Evolutionary conservation across 2,113 vertebrate species (phyloP).

Genomic region (Gymnogyps californianus): DNA sequence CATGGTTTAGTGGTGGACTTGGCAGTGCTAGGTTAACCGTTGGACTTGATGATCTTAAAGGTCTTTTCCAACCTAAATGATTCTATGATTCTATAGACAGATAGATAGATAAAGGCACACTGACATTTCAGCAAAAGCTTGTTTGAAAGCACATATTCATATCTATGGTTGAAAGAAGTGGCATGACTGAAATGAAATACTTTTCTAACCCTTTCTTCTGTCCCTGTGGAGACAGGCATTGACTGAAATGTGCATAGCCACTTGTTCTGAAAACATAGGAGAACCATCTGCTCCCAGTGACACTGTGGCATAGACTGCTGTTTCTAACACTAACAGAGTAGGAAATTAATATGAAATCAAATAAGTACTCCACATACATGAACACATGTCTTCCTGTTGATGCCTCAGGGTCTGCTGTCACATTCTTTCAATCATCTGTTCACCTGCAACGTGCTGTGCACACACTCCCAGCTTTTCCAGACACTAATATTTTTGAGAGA

Average conservation of each 20-base stretch:
- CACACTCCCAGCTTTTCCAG: background rate
- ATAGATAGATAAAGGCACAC: background rate
- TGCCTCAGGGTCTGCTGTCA: background rate
- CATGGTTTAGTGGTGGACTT: too few relatives aligned
- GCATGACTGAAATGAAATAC: background rate
- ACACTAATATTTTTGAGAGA: background rate
- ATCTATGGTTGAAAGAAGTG: background rate
- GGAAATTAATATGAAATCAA: background rate
- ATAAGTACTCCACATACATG: background rate
- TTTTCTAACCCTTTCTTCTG: background rate
- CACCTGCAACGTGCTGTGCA: background rate
- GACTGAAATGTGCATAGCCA: background rate
- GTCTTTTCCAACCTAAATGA: too few relatives aligned
- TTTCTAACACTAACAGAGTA: background rate
- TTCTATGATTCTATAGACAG: too few relatives aligned
- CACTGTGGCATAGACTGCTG: background rate
- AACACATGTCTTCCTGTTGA: background rate
- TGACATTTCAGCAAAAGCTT: background rate
- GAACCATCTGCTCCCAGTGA: background rate
- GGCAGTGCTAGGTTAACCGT: too few relatives aligned
- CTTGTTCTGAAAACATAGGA: background rate
- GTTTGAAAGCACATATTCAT: background rate
- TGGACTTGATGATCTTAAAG: too few relatives aligned
- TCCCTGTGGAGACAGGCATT: background rate
- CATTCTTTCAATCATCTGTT: background rate